A percentile compares a stretch with the other conserved stretches of the same genome.
Evolutionary conservation across 2,888 invertebrate genomes (phyloP).

Genomic region (Tipula helvola): DNA sequence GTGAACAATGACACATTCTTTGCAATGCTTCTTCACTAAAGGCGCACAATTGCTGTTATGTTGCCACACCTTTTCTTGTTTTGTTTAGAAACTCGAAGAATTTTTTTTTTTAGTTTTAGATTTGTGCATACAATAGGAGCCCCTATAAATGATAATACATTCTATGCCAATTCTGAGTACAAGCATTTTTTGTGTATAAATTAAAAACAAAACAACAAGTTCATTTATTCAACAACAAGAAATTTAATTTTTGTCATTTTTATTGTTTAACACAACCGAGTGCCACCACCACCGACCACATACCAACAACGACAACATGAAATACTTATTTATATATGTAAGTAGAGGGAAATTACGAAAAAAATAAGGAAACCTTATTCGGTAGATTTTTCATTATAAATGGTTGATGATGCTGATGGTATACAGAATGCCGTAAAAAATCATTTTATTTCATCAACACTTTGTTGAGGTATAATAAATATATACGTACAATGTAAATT

Average conservation of each 20-base stretch:
- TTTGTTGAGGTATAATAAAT: not conserved
- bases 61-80: not conserved
- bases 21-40: too few species aligned
- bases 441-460: too few species aligned
- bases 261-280: not conserved
- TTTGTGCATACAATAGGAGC: not conserved
- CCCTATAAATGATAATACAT: not conserved
- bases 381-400: not conserved
- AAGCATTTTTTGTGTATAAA: not conserved
- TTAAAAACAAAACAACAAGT: not conserved
- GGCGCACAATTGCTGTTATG: not conserved
- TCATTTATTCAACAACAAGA: not conserved
- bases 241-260: not conserved
- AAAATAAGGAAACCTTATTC: not conserved
- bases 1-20: too few species aligned
- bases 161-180: not conserved
- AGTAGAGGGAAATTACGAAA: not conserved
- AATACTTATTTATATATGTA: not conserved
- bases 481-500: not conserved
- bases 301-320: not conserved
- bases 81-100: not conserved
- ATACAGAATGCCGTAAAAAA: not conserved
- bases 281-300: not conserved
- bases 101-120: not conserved
- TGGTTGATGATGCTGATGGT: not conserved